Percentiles rank a stretch among this genome's conserved stretches.
Evolutionary conservation across 2,888 invertebrate genomes (phyloP).

Genomic region (Tenthredo notha): DNA sequence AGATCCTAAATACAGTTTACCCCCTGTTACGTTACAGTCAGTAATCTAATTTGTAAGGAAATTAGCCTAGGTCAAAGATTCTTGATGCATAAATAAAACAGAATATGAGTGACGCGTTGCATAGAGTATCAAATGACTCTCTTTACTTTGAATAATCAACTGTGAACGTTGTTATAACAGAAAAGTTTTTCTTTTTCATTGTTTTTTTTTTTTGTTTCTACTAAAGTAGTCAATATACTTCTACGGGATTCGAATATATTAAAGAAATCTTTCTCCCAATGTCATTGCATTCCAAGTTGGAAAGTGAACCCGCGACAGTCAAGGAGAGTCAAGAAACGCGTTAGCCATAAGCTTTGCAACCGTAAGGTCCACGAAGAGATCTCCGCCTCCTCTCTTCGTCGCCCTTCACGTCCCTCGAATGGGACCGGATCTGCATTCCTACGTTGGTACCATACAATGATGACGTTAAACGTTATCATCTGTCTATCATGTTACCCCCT

Average conservation of each 20-base stretch:
- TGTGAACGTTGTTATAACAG: not conserved
- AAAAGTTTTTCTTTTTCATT: not conserved
- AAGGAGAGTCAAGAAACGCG: slow-evolving; percentile 37
- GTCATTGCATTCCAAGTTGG: slow-evolving; percentile 25
- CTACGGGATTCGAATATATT: not conserved
- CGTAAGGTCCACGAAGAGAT: slow-evolving; percentile 33
- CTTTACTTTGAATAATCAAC: not conserved
- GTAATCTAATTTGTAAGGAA: not conserved
- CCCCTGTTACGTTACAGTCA: not conserved
- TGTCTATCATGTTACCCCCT: slow-evolving; percentile 31
- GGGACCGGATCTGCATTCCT: slow-evolving; percentile 51
- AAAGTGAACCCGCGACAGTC: slow-evolving; percentile 14
- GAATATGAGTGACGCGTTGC: not conserved
- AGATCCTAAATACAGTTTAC: not conserved
- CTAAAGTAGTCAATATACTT: not conserved
- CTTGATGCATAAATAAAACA: not conserved
- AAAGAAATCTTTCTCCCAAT: slow-evolving; percentile 29
- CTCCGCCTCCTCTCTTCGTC: not conserved
- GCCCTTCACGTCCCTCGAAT: slow-evolving; percentile 38
- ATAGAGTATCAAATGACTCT: not conserved
- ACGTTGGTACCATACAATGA: slow-evolving; percentile 13
- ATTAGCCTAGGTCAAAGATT: slow-evolving; percentile 11
- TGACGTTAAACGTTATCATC: slow-evolving; percentile 45
- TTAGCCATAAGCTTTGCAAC: slow-evolving; percentile 7
- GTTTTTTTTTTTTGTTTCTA: not conserved